Conservation (phyloP, 2,113 vertebrate species). For the Thryonomys swinderianus region DNA sequence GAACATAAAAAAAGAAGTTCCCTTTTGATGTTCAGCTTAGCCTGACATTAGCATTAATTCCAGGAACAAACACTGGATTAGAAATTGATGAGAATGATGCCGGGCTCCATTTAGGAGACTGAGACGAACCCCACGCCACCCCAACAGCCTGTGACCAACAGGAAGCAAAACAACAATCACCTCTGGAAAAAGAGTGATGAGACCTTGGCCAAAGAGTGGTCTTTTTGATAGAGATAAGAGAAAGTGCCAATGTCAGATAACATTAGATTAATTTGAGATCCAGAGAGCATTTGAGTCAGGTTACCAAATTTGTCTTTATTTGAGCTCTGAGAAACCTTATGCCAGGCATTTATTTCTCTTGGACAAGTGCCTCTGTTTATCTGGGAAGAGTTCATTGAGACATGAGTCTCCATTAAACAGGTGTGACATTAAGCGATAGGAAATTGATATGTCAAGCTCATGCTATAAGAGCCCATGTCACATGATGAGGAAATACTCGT, state of each 20-base stretch:
- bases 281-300: conserved; percentile 60
- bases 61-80: conserved; percentile 45
- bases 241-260: conserved; percentile 75
- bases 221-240: conserved; percentile 64
- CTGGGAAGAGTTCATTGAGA: conserved; percentile 43
- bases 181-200: conserved; percentile 63
- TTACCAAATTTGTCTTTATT: conserved; percentile 78
- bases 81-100: conserved; percentile 30
- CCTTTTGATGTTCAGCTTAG: conserved; percentile 44
- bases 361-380: conserved; percentile 64
- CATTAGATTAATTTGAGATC: conserved; percentile 72
- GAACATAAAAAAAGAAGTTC: conserved; percentile 32
- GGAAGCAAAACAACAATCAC: conserved; percentile 27
- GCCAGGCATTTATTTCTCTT: conserved; percentile 64
- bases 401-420: conserved; percentile 62
- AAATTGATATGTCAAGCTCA: not conserved
- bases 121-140: not conserved
- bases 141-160: not conserved
- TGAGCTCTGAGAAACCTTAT: conserved; percentile 50
- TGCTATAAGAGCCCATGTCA: not conserved
- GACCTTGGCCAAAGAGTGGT: not conserved
- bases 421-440: conserved; percentile 41
- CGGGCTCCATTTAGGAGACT: not conserved
- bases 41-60: conserved; percentile 49
- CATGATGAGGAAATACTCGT: not conserved